Conservation (phyloP, 2,797 vertebrate species). For the Choloepus didactylus region DNA sequence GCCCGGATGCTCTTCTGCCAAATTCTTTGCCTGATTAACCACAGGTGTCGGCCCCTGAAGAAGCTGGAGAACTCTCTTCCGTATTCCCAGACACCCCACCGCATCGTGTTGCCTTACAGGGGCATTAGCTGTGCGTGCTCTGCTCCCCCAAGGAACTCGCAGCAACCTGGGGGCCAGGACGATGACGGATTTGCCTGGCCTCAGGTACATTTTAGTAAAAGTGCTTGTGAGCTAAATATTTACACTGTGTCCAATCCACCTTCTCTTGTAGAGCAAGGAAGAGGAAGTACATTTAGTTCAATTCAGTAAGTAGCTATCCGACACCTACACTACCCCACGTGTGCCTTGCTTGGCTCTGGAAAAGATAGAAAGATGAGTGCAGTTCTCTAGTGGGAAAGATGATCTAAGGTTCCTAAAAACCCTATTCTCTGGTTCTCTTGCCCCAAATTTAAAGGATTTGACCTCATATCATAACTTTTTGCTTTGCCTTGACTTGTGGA, state of each 20-base stretch:
- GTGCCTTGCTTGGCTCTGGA: not conserved
- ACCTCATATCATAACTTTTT: not conserved
- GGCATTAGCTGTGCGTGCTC: rapidly evolving
- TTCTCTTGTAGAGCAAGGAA: not conserved
- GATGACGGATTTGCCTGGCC: too few species aligned
- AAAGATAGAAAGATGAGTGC: not conserved
- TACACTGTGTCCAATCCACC: not conserved
- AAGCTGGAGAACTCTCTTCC: not conserved
- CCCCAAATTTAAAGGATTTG: not conserved
- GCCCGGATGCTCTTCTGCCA: not conserved
- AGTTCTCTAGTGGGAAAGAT: not conserved
- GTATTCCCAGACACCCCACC: not conserved
- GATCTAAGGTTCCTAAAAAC: not conserved
- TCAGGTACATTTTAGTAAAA: not conserved
- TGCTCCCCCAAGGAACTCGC: not conserved
- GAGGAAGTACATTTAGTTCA: not conserved
- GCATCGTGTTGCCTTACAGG: rapidly evolving
- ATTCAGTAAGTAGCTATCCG: not conserved
- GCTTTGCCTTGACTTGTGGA: not conserved
- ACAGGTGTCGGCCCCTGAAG: not conserved
- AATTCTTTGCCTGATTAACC: not conserved
- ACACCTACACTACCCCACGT: too few species aligned
- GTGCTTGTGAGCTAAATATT: not conserved
- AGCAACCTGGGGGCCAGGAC: not conserved
- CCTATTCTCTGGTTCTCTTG: not conserved